Percentiles rank a stretch among this genome's conserved stretches.
Conservation (phyloP, 1,140 invertebrate species). For the Pachyrhynchus sulphureomaculatus region DNA sequence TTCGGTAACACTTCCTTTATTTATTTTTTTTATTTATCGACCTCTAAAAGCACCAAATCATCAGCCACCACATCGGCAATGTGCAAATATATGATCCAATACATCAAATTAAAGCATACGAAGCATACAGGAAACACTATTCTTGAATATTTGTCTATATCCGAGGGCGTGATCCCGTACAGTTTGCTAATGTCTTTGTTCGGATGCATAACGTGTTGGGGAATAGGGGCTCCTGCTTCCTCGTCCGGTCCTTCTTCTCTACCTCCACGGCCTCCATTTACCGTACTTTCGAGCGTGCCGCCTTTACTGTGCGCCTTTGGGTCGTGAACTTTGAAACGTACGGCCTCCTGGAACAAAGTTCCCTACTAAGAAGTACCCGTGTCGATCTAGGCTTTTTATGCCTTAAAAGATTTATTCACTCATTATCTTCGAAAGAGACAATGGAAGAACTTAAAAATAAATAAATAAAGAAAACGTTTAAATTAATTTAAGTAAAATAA, state of each 20-base stretch:
- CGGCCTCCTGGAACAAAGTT: constrained; percentile 80
- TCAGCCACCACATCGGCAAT: constrained; percentile 93
- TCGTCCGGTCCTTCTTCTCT: constrained; percentile 61
- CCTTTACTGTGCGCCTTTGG: constrained; percentile 89
- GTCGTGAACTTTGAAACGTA: constrained; percentile 91
- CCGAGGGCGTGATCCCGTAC: constrained; percentile 87
- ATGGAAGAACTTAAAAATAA: too few species aligned
- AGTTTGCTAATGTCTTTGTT: constrained; percentile 80
- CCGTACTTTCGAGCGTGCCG: constrained; percentile 84
- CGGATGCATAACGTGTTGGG: constrained; percentile 73
- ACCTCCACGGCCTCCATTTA: constrained; percentile 74
- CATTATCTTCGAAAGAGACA: too few species aligned
- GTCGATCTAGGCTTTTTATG: too few species aligned
- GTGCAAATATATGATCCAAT: constrained; percentile 96
- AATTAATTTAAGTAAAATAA: too few species aligned
- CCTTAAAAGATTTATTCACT: too few species aligned
- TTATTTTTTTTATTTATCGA: constrained; percentile 65
- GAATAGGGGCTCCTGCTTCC: constrained; percentile 66
- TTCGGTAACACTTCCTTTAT: too few species aligned
- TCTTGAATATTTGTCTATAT: constrained; percentile 95
- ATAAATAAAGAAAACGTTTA: too few species aligned
- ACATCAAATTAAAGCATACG: constrained; percentile 96
- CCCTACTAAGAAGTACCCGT: constrained; percentile 61
- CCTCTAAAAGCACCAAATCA: constrained; percentile 83
- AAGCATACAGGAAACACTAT: constrained; percentile 96